phyloP scores from a whole-genome alignment of 2,797 vertebrate genomes.

The Gobionotothen gibberifrons region DNA sequence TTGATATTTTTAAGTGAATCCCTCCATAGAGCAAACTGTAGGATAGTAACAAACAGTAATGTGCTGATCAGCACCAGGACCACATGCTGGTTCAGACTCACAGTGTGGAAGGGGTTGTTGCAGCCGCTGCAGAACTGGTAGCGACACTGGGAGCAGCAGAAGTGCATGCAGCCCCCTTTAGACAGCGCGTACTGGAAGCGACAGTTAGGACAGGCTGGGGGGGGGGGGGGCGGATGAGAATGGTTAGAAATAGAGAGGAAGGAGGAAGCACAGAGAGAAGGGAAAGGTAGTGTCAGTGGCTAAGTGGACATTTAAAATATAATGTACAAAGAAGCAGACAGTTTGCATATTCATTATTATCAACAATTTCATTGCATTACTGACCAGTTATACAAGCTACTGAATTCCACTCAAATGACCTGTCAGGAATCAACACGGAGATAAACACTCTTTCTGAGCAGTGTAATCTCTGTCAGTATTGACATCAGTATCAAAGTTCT shows the following conservation, averaged over 20 bases:
- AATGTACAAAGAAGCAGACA: not conserved
- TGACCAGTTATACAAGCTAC: not conserved
- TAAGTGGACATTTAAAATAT: not conserved
- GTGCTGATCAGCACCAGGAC: not conserved
- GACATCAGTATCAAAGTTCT: too few relatives aligned
- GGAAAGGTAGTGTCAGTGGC: not conserved
- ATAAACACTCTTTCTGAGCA: not conserved
- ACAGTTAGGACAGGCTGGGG: conserved; percentile 87
- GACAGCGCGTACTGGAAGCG: conserved; percentile 92
- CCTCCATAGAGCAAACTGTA: too few relatives aligned
- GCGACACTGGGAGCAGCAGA: conserved; percentile 92
- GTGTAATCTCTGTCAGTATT: not conserved
- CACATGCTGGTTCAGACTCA: conserved; percentile 46
- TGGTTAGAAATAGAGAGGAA: conserved; percentile 2
- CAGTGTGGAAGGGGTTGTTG: conserved; percentile 90
- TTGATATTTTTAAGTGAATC: not conserved
- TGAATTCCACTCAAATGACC: not conserved
- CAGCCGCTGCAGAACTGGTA: conserved; percentile 96
- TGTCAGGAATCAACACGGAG: not conserved
- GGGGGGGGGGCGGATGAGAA: not conserved
- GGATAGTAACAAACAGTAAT: not conserved
- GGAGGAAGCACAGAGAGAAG: not conserved
- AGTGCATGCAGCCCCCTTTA: conserved; percentile 94
- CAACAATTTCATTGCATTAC: not conserved
- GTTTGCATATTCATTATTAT: not conserved